phyloP scores from a whole-genome alignment of 2,797 vertebrate species.

The Hoplostethus mediterraneus region DNA sequence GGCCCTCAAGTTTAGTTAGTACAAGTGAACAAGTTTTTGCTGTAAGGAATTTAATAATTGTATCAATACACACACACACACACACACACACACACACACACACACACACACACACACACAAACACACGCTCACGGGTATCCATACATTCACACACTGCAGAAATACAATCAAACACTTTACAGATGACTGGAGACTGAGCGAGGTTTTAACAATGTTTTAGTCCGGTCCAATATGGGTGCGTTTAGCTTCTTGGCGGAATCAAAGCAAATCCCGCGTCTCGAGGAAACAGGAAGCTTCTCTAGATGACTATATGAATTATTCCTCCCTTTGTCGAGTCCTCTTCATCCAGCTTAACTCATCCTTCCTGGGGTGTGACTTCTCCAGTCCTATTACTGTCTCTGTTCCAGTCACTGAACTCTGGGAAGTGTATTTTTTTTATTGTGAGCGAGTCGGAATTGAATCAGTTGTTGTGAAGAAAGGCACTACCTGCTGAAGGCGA shows the following conservation, averaged over 20 bases:
- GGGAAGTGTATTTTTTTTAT: constrained; percentile 41
- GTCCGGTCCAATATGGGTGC: constrained; percentile 36
- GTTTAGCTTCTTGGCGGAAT: constrained; percentile 48
- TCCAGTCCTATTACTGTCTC: constrained; percentile 37
- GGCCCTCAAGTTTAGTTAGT: constrained; percentile 77
- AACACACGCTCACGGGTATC: constrained; percentile 40
- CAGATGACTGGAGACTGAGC: constrained; percentile 43
- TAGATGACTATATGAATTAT: constrained; percentile 46
- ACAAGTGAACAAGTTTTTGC: constrained; percentile 60
- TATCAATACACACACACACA: constrained; percentile 11
- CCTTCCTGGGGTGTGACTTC: constrained; percentile 32
- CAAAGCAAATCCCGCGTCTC: constrained; percentile 46
- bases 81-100: constrained; percentile 9
- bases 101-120: constrained; percentile 27
- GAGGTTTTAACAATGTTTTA: constrained; percentile 35
- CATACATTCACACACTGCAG: constrained; percentile 64
- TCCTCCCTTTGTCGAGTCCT: constrained; percentile 44
- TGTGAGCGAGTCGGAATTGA: constrained; percentile 21
- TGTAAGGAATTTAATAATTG: constrained; percentile 51
- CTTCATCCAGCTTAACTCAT: constrained; percentile 44
- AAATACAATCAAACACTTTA: constrained; percentile 59
- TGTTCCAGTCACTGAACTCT: constrained; percentile 42
- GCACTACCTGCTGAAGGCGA: constrained; percentile 76
- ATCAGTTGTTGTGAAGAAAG: constrained; percentile 65
- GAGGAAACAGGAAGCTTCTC: constrained; percentile 34